A percentile compares a stretch with the other conserved stretches of the same genome.
Conservation (phyloP, 2,888 invertebrate genomes). For the Noctua fimbriata region DNA sequence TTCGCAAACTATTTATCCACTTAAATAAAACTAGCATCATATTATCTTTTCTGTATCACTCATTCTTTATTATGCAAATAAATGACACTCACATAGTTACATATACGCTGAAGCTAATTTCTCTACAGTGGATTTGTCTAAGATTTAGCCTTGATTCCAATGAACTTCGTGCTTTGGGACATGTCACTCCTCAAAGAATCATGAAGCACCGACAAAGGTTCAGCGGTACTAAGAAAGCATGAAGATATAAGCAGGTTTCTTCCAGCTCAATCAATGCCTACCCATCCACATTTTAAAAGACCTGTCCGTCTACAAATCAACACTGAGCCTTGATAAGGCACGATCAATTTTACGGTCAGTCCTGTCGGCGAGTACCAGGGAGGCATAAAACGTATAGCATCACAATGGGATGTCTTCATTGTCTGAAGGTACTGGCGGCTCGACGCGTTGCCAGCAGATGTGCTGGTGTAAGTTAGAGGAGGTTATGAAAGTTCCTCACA, state of each 20-base stretch:
- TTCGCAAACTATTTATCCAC: not conserved
- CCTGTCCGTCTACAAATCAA: conserved; percentile 35
- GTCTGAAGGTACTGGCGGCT: conserved; percentile 82
- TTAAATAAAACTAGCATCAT: not conserved
- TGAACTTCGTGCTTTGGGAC: not conserved
- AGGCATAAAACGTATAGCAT: conserved; percentile 82
- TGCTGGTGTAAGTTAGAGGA: conserved; percentile 70
- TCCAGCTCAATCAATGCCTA: conserved; percentile 22
- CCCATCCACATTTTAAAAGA: conserved; percentile 12
- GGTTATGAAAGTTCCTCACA: not conserved
- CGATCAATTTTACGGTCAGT: conserved; percentile 69
- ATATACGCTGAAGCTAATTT: not conserved
- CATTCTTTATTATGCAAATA: not conserved
- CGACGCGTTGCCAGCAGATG: conserved; percentile 80
- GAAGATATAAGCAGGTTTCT: not conserved
- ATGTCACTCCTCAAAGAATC: not conserved
- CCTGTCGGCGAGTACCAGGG: conserved; percentile 64
- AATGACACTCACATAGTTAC: not conserved
- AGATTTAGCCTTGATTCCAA: not conserved
- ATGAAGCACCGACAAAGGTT: not conserved
- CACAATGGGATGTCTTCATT: conserved; percentile 86
- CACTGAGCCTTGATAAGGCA: conserved; percentile 38
- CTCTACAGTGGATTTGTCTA: not conserved
- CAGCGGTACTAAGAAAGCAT: conserved; percentile 23
- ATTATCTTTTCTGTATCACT: not conserved